phyloP scores from a whole-genome alignment of 2,888 invertebrate species.

The Caenorhabditis sp. region DNA sequence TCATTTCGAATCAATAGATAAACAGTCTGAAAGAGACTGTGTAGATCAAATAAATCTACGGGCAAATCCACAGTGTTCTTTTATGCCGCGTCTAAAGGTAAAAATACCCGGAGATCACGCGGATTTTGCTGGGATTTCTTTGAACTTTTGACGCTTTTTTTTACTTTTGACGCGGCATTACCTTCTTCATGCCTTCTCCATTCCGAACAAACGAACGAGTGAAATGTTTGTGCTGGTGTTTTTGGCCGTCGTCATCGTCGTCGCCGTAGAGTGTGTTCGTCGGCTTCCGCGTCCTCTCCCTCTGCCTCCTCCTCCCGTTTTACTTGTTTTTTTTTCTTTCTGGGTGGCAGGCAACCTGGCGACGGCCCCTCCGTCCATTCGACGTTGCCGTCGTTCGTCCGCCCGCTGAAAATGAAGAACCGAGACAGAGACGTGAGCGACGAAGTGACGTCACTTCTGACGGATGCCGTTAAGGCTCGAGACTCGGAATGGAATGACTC shows the following conservation, averaged over 20 bases:
- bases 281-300: slow-evolving; percentile 32
- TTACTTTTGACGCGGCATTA: too few relatives aligned
- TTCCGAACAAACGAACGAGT: slow-evolving; percentile 12
- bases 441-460: slow-evolving; percentile 33
- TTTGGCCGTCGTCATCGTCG: slow-evolving; percentile 19
- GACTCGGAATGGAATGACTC: slow-evolving; percentile 1
- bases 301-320: slow-evolving; percentile 19
- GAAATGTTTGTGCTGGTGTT: slow-evolving; percentile 33
- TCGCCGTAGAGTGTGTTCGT: slow-evolving; percentile 16
- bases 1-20: too few relatives aligned
- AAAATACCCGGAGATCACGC: too few relatives aligned
- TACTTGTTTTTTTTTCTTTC: slow-evolving; percentile 47
- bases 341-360: slow-evolving; percentile 31
- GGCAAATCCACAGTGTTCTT: too few relatives aligned
- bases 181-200: not conserved
- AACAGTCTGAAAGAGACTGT: too few relatives aligned
- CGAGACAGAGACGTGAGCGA: not conserved
- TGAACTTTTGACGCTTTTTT: too few relatives aligned
- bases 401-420: slow-evolving; percentile 45
- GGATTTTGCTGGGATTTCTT: too few relatives aligned
- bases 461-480: slow-evolving; percentile 28
- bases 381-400: slow-evolving; percentile 10
- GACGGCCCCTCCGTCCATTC: slow-evolving; percentile 28
- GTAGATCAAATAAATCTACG: too few relatives aligned
- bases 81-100: too few relatives aligned